Evolutionary conservation across 1,140 invertebrate genomes (phyloP).

Genomic region (Scaptomyza graminum): DNA sequence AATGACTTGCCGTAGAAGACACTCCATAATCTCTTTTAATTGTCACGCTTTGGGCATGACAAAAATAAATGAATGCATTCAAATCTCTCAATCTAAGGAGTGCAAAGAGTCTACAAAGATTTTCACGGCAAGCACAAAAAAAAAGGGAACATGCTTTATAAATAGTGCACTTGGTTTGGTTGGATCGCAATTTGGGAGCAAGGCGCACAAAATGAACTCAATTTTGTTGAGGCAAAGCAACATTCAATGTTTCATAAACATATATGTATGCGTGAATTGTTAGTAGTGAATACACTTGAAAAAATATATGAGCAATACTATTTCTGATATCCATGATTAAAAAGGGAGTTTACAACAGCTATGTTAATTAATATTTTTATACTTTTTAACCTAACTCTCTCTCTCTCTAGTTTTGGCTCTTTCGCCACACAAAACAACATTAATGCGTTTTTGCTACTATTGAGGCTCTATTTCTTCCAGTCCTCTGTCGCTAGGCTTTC

Average conservation of each 20-base stretch:
- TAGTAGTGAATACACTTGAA: slow-evolving; percentile 7
- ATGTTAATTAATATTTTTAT: neutral
- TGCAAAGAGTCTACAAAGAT: neutral
- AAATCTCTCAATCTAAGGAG: slow-evolving; percentile 12
- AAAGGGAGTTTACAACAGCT: too few species aligned
- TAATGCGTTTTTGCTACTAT: slow-evolving; percentile 58
- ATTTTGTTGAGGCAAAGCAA: slow-evolving; percentile 30
- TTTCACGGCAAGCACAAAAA: slow-evolving; percentile 11
- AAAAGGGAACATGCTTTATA: slow-evolving; percentile 59
- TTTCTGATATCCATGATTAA: too few species aligned
- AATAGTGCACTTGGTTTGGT: slow-evolving; percentile 62
- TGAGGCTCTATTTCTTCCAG: slow-evolving; percentile 66
- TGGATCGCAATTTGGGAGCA: slow-evolving; percentile 67
- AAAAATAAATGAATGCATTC: slow-evolving; percentile 55
- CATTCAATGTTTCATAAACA: slow-evolving; percentile 31
- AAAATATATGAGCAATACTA: neutral
- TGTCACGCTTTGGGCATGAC: slow-evolving; percentile 66
- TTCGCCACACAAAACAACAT: slow-evolving; percentile 23
- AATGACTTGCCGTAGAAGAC: slow-evolving; percentile 42
- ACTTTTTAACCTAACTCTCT: neutral
- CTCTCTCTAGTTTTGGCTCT: neutral
- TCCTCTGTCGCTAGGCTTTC: slow-evolving; percentile 26
- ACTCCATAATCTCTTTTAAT: slow-evolving; percentile 71
- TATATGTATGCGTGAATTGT: neutral
- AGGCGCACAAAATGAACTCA: slow-evolving; percentile 49